Evolutionary conservation across 2,113 vertebrate species (phyloP).

Genomic region (Lepisosteus oculatus): DNA sequence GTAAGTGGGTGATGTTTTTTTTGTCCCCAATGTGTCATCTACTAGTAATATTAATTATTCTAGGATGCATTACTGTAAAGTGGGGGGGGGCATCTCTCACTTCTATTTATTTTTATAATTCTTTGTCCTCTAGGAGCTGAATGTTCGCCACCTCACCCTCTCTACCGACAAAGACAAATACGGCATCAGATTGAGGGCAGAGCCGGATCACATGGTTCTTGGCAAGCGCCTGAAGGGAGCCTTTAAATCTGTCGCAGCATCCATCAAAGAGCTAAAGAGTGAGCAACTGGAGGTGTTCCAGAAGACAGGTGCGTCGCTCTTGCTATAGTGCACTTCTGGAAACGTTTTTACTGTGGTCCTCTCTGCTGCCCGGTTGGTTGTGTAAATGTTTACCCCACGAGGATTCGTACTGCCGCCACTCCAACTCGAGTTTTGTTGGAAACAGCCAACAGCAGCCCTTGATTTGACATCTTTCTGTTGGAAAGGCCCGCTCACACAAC

Average conservation of each 20-base stretch:
- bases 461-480: too few relatives aligned
- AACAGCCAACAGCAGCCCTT: too few relatives aligned
- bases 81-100: not conserved
- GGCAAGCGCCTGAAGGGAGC: conserved; percentile 91
- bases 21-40: not conserved
- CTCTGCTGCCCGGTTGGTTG: too few relatives aligned
- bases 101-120: not conserved
- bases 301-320: conserved; percentile 66
- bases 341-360: too few relatives aligned
- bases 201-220: conserved; percentile 95
- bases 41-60: not conserved
- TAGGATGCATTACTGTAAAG: not conserved
- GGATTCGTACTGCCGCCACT: too few relatives aligned
- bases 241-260: conserved; percentile 79
- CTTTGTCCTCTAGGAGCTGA: conserved; percentile 76
- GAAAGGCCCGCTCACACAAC: too few relatives aligned
- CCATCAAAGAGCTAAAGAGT: conserved; percentile 84
- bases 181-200: conserved; percentile 82
- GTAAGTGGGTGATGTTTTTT: not conserved
- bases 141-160: conserved; percentile 85
- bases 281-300: conserved; percentile 88
- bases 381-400: too few relatives aligned
- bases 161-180: conserved; percentile 89
- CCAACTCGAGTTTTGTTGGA: too few relatives aligned
- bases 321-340: too few relatives aligned